Percentiles rank a stretch among this genome's conserved stretches.
phyloP scores from a whole-genome alignment of 2,113 vertebrate species.

The Microtus oregoni region DNA sequence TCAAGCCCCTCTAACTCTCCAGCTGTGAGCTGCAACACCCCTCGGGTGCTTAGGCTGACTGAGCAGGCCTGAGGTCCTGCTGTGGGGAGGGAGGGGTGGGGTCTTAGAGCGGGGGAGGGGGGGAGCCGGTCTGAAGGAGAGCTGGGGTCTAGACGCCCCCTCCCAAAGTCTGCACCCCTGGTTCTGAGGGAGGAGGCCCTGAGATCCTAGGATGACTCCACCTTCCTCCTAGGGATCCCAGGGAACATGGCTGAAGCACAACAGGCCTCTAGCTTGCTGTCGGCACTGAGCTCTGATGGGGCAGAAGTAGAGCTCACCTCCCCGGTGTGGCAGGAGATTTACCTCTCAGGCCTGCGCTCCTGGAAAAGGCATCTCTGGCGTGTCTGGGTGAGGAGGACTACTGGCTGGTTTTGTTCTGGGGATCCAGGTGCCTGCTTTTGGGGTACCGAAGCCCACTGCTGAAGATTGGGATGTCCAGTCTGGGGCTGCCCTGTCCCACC shows the following conservation, averaged over 20 bases:
- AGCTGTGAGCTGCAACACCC: neutral
- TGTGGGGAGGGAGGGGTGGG: neutral
- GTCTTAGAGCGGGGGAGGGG: neutral
- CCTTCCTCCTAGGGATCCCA: neutral
- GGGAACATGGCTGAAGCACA: conserved; percentile 92
- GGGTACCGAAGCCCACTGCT: neutral
- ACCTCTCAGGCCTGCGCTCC: conserved; percentile 92
- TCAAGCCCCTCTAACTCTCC: neutral
- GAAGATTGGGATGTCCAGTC: neutral
- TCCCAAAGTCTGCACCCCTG: neutral
- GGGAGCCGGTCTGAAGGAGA: neutral
- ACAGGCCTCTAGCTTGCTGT: conserved; percentile 93
- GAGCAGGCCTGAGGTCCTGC: neutral
- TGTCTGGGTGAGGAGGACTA: conserved; percentile 87
- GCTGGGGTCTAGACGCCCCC: neutral
- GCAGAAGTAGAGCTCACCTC: conserved; percentile 89
- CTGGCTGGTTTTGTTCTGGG: neutral
- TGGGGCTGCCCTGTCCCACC: neutral
- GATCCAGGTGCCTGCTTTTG: neutral
- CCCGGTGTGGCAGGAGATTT: conserved; percentile 91
- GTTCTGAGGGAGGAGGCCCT: neutral
- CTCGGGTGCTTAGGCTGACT: neutral
- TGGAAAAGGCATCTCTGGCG: conserved; percentile 92
- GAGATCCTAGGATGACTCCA: neutral
- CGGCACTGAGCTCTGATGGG: conserved; percentile 89